These are phyloP conservation scores for Aix galericulata DNA, from an alignment of 2,113 vertebrate genomes.

Conservation along the genomic window DNA sequence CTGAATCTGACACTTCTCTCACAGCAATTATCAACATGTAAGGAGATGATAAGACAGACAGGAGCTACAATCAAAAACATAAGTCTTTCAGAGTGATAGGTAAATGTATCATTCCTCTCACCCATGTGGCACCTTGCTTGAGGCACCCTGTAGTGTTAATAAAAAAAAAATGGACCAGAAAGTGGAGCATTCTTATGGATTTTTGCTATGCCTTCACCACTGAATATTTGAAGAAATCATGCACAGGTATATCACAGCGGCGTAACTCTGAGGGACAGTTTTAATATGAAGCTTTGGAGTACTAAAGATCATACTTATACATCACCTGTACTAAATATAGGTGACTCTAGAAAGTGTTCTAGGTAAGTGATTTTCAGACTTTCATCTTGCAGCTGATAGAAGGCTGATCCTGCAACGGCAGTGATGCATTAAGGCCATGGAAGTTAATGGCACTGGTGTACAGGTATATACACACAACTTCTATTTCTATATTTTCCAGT, in stretches of 20 bases:
- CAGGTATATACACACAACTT: background rate
- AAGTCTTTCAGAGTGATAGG: background rate
- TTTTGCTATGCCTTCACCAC: background rate
- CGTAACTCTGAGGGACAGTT: background rate
- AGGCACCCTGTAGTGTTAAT: background rate
- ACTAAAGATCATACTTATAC: background rate
- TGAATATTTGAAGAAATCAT: background rate
- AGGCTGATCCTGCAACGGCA: background rate
- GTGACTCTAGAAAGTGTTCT: background rate
- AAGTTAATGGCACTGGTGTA: accelerated
- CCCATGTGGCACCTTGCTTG: background rate
- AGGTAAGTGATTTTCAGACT: background rate
- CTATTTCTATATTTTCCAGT: background rate
- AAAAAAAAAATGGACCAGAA: background rate
- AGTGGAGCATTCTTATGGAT: background rate
- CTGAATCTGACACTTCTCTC: background rate
- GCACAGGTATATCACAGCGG: background rate
- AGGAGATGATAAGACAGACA: background rate
- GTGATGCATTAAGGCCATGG: accelerated
- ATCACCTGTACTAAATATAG: background rate
- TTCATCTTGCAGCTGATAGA: background rate
- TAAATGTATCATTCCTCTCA: background rate
- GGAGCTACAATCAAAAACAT: background rate
- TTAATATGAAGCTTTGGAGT: background rate
- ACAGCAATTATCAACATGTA: background rate